phyloP scores from a whole-genome alignment of 1,140 invertebrate genomes.

The Potamilus streckersoni region DNA sequence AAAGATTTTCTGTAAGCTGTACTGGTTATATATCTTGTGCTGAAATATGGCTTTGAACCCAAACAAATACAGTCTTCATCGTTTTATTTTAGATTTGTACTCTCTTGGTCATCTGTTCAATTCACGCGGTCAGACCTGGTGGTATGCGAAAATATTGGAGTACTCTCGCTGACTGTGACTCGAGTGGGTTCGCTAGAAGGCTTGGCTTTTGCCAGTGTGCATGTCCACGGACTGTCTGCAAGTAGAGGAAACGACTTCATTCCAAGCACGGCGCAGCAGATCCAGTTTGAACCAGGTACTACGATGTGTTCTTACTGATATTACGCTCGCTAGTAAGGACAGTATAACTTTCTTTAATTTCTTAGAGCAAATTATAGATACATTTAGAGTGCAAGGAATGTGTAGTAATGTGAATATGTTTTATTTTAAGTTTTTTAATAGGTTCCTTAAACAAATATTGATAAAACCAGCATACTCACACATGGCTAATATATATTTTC shows the following conservation, averaged over 20 bases:
- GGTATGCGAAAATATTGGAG: conserved; percentile 64
- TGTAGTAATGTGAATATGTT: neutral
- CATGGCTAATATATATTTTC: too few species aligned
- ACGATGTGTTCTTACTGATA: neutral
- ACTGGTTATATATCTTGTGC: neutral
- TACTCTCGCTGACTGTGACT: conserved; percentile 49
- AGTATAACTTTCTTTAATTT: neutral
- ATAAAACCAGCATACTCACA: too few species aligned
- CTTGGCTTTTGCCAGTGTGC: conserved; percentile 55
- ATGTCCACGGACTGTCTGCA: conserved; percentile 58
- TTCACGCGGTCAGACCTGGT: conserved; percentile 55
- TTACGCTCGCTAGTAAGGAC: neutral
- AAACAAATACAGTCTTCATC: neutral
- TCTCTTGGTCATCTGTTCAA: conserved; percentile 61
- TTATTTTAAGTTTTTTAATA: too few species aligned
- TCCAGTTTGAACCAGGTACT: conserved; percentile 65
- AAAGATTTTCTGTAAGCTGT: neutral
- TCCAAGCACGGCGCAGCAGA: conserved; percentile 49
- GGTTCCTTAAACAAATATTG: too few species aligned
- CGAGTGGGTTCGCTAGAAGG: conserved; percentile 51
- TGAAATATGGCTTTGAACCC: too few species aligned
- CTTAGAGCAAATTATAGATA: neutral
- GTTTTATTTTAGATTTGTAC: conserved; percentile 50
- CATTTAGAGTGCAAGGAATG: neutral
- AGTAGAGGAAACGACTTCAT: conserved; percentile 57